Conservation (phyloP, 2,888 invertebrate genomes). For the Sarcophaga variegata region DNA sequence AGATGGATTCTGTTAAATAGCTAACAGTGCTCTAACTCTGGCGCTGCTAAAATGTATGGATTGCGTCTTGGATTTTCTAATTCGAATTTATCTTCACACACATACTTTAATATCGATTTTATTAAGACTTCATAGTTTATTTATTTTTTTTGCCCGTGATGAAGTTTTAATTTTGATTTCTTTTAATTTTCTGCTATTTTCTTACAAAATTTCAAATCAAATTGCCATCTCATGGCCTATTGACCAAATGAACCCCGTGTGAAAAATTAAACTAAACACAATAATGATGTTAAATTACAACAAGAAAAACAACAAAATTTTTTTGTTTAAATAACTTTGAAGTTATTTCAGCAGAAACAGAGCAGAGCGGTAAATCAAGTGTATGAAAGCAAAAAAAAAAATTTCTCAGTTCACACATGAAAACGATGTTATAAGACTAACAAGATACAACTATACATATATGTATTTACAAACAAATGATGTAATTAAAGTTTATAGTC, state of each 20-base stretch:
- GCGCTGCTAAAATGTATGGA: no score
- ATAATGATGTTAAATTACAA: not conserved
- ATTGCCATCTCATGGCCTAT: constrained; percentile 44
- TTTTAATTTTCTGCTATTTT: not conserved
- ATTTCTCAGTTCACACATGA: not conserved
- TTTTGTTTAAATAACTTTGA: not conserved
- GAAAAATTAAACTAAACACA: not conserved
- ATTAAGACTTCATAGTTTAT: not conserved
- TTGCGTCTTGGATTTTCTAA: no score
- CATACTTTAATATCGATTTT: not conserved
- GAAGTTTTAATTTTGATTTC: not conserved
- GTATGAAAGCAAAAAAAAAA: not conserved
- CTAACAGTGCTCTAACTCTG: no score
- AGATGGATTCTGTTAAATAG: no score
- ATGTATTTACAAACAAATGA: not conserved
- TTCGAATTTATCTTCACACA: no score
- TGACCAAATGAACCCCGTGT: constrained; percentile 31
- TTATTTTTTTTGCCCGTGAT: not conserved
- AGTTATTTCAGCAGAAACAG: not conserved
- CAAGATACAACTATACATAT: not conserved
- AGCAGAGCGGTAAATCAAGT: not conserved
- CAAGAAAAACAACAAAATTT: not conserved
- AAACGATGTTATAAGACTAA: not conserved
- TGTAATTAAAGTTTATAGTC: not conserved
- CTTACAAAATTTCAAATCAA: constrained; percentile 10